A percentile compares a stretch with the other conserved stretches of the same genome.
These are phyloP conservation scores for Myxocyprinus asiaticus DNA, from an alignment of 2,113 vertebrate genomes.

Conservation along the genomic window DNA sequence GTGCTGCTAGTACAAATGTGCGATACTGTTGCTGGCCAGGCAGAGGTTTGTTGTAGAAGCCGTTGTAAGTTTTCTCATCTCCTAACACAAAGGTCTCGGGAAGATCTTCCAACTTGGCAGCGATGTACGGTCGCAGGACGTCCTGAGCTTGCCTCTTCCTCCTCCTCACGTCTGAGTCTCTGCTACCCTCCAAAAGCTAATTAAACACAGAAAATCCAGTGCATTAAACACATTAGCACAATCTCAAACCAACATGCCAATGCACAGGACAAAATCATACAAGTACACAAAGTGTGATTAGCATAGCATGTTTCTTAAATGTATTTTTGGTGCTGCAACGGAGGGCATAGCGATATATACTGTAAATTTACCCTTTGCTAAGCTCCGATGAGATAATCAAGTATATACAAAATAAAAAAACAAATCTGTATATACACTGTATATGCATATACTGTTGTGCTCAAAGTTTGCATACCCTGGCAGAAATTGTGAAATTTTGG, in stretches of 20 bases:
- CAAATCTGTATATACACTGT: too few relatives aligned
- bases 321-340: too few relatives aligned
- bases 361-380: too few relatives aligned
- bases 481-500: too few relatives aligned
- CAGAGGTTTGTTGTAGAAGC: constrained; percentile 90
- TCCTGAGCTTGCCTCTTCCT: constrained; percentile 73
- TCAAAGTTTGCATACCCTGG: too few relatives aligned
- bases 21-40: constrained; percentile 83
- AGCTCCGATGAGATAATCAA: too few relatives aligned
- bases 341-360: too few relatives aligned
- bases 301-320: too few relatives aligned
- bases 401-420: too few relatives aligned
- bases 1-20: constrained; percentile 89
- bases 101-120: constrained; percentile 85
- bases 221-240: neutral
- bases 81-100: constrained; percentile 89
- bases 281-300: too few relatives aligned
- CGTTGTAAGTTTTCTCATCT: constrained; percentile 87
- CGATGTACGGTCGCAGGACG: constrained; percentile 83
- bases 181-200: constrained; percentile 83
- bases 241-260: neutral
- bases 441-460: too few relatives aligned
- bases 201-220: constrained; percentile 32
- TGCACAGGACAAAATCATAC: too few relatives aligned
- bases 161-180: constrained; percentile 67